Evolutionary conservation across 1,140 invertebrate genomes (phyloP), one percentile per base, ranked within the genome.

Genomic region (Lordiphosa clarofinis): DNA sequence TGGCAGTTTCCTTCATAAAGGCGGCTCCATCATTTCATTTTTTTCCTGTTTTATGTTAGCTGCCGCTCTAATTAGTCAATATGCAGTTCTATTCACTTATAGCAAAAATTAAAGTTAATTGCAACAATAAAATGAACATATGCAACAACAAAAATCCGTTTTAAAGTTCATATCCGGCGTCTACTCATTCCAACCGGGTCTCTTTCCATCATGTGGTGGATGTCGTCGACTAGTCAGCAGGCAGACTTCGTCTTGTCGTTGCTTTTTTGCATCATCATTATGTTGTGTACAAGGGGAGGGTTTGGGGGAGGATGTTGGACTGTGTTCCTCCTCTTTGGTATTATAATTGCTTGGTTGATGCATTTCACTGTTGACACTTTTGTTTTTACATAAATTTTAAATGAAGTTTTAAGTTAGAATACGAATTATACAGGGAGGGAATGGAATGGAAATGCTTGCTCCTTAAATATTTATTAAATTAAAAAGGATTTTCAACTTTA

Each of bases 301-400:
- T 15, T 15, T 15, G 15, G 15, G 15, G 15, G 15, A 15, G 15
- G 28, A 8, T 21, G 11, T 35, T 57, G 47, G 73, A 43, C 46
- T 52, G 56, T 54, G 54, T 56, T 63, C 35, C 37, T 63, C 35
- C 35, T 50, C 35, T 74, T 71, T 84, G 76, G 76, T 72, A 84
- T 65, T 75, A 73, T 84, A 82, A 78, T 84, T 82, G 72, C 73
- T 59, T 65, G 70, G 78, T 63, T 84, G 69, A 82, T 84, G 68
- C 60, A 84, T 70, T 84, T 73, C 57, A 60, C 43, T 73, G 78
- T 84, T 78, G 68, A 82, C 73, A 82, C 78, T 84, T 78, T 84
- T 75, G 52, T 49, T 84, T 84, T 82, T 58, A 10, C 46, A 61
- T 84, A 61, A 84, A 73, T 84, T 55, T 38, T 38, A 73, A 82